Evolutionary conservation across 2,797 vertebrate genomes (phyloP), one percentile per base, ranked within the genome.

Genomic region (Parauchenoglanis punctatus): DNA sequence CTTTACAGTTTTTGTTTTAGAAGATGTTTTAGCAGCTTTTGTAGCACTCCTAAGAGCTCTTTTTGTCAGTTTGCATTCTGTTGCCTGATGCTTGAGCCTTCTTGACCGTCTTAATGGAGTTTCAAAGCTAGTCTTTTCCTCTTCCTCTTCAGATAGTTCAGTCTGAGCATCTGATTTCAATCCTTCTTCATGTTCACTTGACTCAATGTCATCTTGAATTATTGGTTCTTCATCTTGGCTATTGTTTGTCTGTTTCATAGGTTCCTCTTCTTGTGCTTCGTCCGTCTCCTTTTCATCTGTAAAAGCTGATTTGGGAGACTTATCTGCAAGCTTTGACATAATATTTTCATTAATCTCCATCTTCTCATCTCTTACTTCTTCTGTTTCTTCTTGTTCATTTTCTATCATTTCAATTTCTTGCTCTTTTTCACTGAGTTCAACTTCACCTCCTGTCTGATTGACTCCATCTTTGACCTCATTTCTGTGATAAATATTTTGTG

Each of bases 31-130:
- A 40, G 10, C 28, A 40, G 65, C 40, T 81, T 85, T 85, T 61
- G n/a, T 40, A 31, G 49, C 25, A 44, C 83, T 84, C 35, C 13
- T 84, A 12, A 65, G 59, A 78, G 78, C 59, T 63, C 58, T 54
- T 65, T 67, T 35, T 31, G 17, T 67, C 46, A 77, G 2, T 85
- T 85, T 72, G 52, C 28, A 25, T 76, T 72, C 65, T 77, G 18
- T 17, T 13, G 4, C 25, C 12, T 81, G 81, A 49, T 83, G 73
- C 35, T 56, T 59, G 52, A 75, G 35, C 52, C 81, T 85, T 49
- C 73, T 67, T 15, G 70, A 31, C 70, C 8, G 7, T 6, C 49
- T 15, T 28, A 54, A 54, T 54, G 31, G 77, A 31, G 46, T 80
- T 72, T 15, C 77, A 70, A 86, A 54, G 23, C 46, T 52, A 15